Evolutionary conservation across 2,888 invertebrate species (phyloP).

Genomic region (Torymus auratus): DNA sequence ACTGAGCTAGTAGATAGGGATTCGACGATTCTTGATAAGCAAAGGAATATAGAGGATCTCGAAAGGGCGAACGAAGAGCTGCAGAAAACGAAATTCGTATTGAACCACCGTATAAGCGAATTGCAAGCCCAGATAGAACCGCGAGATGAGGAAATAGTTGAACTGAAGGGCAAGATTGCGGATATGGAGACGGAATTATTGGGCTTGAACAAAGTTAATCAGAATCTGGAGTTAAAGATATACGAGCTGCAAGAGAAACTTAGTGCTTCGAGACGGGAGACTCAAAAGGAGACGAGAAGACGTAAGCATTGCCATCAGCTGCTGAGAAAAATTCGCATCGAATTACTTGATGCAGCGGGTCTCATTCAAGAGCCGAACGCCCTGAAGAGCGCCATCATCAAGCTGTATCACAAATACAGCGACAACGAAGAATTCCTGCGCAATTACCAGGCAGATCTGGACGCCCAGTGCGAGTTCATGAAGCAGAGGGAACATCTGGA

Average conservation of each 20-base stretch:
- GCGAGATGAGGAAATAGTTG: constrained; percentile 89
- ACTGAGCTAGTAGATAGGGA: constrained; percentile 92
- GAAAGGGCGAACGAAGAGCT: constrained; percentile 91
- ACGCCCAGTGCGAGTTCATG: constrained; percentile 85
- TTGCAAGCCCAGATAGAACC: constrained; percentile 91
- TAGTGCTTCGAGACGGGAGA: constrained; percentile 84
- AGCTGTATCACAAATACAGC: constrained; percentile 84
- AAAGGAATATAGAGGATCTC: constrained; percentile 89
- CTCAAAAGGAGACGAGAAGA: constrained; percentile 81
- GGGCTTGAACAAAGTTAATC: constrained; percentile 86
- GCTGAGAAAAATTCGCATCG: constrained; percentile 87
- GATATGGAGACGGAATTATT: constrained; percentile 91
- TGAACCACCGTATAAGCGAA: constrained; percentile 93
- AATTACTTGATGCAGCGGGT: constrained; percentile 88
- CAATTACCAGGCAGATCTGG: constrained; percentile 83
- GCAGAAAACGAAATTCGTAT: constrained; percentile 93
- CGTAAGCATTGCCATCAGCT: constrained; percentile 81
- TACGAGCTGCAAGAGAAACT: constrained; percentile 88
- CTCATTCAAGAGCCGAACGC: constrained; percentile 86
- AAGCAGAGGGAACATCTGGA: constrained; percentile 91
- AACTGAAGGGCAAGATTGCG: constrained; percentile 87
- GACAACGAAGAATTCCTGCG: constrained; percentile 84
- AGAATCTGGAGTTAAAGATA: constrained; percentile 85
- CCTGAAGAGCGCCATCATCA: constrained; percentile 78
- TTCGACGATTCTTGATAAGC: constrained; percentile 89